A percentile compares a stretch with the other conserved stretches of the same genome.
phyloP scores from a whole-genome alignment of 2,797 vertebrate genomes.

The Acanthurus tractus region DNA sequence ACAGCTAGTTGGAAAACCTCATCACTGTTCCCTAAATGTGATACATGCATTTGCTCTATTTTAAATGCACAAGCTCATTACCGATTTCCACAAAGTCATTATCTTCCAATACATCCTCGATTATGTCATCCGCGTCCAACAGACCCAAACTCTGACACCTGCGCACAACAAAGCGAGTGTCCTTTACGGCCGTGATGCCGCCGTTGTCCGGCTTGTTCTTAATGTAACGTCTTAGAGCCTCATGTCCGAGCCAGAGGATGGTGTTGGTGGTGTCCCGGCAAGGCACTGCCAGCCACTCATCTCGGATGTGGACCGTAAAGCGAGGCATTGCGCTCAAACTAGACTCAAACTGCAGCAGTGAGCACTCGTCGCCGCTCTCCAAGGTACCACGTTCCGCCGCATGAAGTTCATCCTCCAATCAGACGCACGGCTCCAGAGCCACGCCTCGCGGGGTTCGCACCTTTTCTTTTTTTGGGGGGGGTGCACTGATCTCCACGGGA shows the following conservation, averaged over 20 bases:
- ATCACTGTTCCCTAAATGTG: not conserved
- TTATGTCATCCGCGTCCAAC: conserved; percentile 91
- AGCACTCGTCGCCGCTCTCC: conserved; percentile 35
- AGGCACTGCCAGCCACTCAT: conserved; percentile 96
- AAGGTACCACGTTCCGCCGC: conserved; percentile 38
- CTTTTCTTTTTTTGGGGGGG: not conserved
- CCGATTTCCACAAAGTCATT: conserved; percentile 98
- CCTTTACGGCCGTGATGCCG: conserved; percentile 88
- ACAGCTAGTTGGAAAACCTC: not conserved
- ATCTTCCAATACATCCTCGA: conserved; percentile 94
- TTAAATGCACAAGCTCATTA: conserved; percentile 76
- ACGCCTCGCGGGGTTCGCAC: conserved; percentile 65
- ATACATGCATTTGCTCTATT: not conserved
- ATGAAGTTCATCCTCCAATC: conserved; percentile 74
- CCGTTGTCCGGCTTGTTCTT: conserved; percentile 98
- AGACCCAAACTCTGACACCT: conserved; percentile 94
- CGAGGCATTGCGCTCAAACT: conserved; percentile 87
- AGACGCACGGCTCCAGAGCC: conserved; percentile 47
- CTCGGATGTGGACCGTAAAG: conserved; percentile 94
- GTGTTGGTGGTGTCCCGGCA: conserved; percentile 85
- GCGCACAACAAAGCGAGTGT: conserved; percentile 88
- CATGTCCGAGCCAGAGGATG: conserved; percentile 90
- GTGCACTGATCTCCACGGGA: conserved; percentile 54
- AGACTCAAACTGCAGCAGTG: conserved; percentile 43
- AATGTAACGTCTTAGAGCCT: conserved; percentile 93